A percentile compares a stretch with the other conserved stretches of the same genome.
Evolutionary conservation across 2,113 vertebrate genomes (phyloP).

Genomic region (Channa argus): DNA sequence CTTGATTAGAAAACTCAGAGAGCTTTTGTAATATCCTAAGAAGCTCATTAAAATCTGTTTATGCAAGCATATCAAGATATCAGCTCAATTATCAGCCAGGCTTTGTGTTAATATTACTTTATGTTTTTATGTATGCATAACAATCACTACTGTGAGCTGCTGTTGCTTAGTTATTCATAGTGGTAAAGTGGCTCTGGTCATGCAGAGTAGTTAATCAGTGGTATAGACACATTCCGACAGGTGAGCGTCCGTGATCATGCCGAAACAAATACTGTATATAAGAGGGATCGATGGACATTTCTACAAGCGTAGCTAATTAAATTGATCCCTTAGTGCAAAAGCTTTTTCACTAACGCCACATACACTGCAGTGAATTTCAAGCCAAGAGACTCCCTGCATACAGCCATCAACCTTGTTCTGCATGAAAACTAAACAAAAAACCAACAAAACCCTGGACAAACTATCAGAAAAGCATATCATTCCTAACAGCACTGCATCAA

Average conservation of each 20-base stretch:
- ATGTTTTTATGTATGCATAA: too few species aligned
- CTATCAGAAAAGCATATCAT: constrained; percentile 45
- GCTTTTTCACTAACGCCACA: constrained; percentile 45
- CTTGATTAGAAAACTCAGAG: constrained; percentile 64
- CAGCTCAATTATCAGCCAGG: neutral
- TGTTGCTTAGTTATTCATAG: neutral
- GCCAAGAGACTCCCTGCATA: constrained; percentile 34
- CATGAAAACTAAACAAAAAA: constrained; percentile 19
- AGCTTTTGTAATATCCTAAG: constrained; percentile 44
- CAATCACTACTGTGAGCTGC: neutral
- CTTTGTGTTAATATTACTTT: neutral
- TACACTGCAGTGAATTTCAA: constrained; percentile 43
- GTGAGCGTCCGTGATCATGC: constrained; percentile 49
- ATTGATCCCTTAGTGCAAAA: constrained; percentile 13
- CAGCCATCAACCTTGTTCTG: constrained; percentile 18
- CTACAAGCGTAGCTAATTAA: constrained; percentile 4
- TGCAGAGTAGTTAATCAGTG: constrained; percentile 49
- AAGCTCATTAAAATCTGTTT: constrained; percentile 59
- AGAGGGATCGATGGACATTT: constrained; percentile 1
- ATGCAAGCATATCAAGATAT: constrained; percentile 5
- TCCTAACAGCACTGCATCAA: constrained; percentile 44
- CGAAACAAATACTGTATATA: constrained; percentile 6
- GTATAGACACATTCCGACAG: constrained; percentile 65
- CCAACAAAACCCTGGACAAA: constrained; percentile 45
- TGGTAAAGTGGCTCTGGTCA: constrained; percentile 17